Evolutionary conservation across 2,797 vertebrate genomes (phyloP), one percentile per base, ranked within the genome.

Genomic region (Clarias laeviceps): DNA sequence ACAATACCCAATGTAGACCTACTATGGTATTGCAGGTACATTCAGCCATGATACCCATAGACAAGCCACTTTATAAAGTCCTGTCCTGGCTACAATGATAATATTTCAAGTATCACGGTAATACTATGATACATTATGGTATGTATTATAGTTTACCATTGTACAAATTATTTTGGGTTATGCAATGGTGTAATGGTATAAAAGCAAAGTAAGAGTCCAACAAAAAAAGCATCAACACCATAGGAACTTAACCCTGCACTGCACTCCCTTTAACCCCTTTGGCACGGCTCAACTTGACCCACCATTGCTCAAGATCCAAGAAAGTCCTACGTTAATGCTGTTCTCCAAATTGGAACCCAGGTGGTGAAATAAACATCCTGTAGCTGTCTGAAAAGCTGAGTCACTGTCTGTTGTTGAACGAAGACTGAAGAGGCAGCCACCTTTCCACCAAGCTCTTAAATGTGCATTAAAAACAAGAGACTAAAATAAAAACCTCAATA

Each of bases 381-480:
- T 40, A 14, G 59, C 57, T 62, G 57, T 79, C 77, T 15, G 59
- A 79, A 62, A 12, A 62, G 77, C 59, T 79, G 77, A 62, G 59
- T 79, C 77, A 79, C 32, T 62, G 34, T 14, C 74, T 17, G 32
- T 79, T 59, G 11, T 37, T 6, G 61, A 37, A 79, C 62, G 32
- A 79, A 62, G 77, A 79, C 59, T 7, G 57, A 61, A 61, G 37
- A 61, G 11, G 5, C 20, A 24, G 56, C 11, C 20, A 61, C 5
- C 7, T n/a, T 14, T 27, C 6, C 34, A 64, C 22, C 77, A 40
- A 18, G 24, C 77, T 62, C 77, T 61, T 79, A 32, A 9, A 76
- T 5, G 8, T 56, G 50, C 73, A 57, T 50, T 18, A 76, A 57
- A 57, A 20, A 18, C 34, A 57, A 57, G 3, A 57, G 0, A 15